Percentiles rank a stretch among this genome's conserved stretches.
Conservation (phyloP, 2,888 invertebrate species). For the Ptycholaimellus sp. region DNA sequence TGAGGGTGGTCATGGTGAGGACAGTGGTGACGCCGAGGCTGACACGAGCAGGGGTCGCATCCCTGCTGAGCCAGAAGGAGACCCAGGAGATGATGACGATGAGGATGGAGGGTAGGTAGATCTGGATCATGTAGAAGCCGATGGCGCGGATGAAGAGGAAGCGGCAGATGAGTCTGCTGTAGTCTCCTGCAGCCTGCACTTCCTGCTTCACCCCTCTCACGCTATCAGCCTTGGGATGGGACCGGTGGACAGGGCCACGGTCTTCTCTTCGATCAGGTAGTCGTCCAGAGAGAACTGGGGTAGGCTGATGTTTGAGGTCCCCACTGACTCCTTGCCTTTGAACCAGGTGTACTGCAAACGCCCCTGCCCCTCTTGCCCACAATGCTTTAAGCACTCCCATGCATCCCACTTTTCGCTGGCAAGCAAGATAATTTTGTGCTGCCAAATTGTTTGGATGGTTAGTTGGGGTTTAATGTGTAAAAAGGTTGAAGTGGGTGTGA, state of each 20-base stretch:
- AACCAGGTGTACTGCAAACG: conserved; percentile 12
- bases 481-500: too few species aligned
- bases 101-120: conserved; percentile 61
- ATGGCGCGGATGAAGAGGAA: conserved; percentile 56
- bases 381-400: too few species aligned
- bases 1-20: conserved; percentile 42
- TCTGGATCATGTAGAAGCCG: conserved; percentile 93
- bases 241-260: conserved; percentile 2
- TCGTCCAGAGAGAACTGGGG: conserved; percentile 14
- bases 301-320: conserved; percentile 9
- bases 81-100: conserved; percentile 17
- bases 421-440: too few species aligned
- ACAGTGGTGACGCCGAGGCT: conserved; percentile 19
- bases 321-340: conserved; percentile 8
- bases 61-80: conserved; percentile 14
- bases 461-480: too few species aligned
- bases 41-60: conserved; percentile 17
- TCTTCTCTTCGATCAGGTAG: conserved; percentile 10
- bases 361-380: too few species aligned
- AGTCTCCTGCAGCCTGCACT: conserved; percentile 19
- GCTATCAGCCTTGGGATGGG: too few species aligned
- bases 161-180: conserved; percentile 19
- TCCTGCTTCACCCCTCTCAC: neutral
- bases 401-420: too few species aligned
- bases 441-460: too few species aligned